Conservation (phyloP, 2,888 invertebrate genomes). For the Gerosis bhagava region DNA sequence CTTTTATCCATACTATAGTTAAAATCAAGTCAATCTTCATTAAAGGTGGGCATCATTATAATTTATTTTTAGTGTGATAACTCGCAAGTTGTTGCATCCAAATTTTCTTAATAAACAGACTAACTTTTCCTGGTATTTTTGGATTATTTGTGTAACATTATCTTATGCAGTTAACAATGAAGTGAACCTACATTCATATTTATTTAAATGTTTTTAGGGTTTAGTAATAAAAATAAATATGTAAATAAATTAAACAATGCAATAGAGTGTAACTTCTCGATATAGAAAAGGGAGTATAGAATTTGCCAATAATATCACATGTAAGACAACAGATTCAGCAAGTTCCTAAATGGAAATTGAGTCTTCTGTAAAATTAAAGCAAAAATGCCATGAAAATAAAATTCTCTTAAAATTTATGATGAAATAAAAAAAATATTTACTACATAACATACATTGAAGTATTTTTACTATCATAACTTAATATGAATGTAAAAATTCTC, state of each 20-base stretch:
- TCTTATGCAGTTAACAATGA: constrained; percentile 6
- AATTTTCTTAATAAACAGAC: constrained; percentile 78
- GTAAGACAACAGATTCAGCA: not conserved
- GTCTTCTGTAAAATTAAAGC: not conserved
- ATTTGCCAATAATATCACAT: not conserved
- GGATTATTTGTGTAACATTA: constrained; percentile 38
- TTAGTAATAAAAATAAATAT: too few species aligned
- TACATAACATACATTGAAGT: constrained; percentile 7
- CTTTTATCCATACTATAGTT: constrained; percentile 64
- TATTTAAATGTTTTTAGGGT: too few species aligned
- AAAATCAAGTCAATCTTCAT: constrained; percentile 65
- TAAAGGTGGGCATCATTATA: constrained; percentile 69
- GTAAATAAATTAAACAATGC: too few species aligned
- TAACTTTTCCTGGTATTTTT: constrained; percentile 74
- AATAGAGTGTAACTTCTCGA: too few species aligned
- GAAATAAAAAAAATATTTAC: not conserved
- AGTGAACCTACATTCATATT: too few species aligned
- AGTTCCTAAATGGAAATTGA: not conserved
- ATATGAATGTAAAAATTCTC: constrained; percentile 1
- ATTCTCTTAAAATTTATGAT: not conserved
- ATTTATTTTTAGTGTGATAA: constrained; percentile 79
- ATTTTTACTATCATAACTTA: constrained; percentile 6
- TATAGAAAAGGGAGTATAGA: too few species aligned
- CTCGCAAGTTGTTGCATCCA: constrained; percentile 75
- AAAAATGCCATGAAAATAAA: not conserved